phyloP scores from a whole-genome alignment of 2,797 vertebrate species.

The Oreortyx pictus region DNA sequence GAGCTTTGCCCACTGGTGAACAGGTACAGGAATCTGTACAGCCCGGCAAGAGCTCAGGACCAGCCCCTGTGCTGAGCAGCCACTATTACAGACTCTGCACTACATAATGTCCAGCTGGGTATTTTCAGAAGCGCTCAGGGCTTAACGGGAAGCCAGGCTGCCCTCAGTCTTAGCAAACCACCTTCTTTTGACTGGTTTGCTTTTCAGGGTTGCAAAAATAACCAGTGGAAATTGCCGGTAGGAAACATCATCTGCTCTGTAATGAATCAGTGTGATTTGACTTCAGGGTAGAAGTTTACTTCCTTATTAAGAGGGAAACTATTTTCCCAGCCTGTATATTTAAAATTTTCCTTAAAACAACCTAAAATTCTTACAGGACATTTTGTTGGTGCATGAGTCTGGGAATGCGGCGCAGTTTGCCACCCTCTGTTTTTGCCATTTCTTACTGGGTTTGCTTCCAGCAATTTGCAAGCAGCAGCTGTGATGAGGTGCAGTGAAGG shows the following conservation, averaged over 20 bases:
- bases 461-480: slow-evolving; percentile 18
- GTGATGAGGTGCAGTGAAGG: background rate
- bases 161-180: background rate
- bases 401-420: slow-evolving; percentile 34
- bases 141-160: background rate
- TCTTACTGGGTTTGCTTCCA: slow-evolving; percentile 16
- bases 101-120: background rate
- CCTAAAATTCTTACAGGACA: background rate
- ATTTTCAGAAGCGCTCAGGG: background rate
- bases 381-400: slow-evolving; percentile 13
- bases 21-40: too few relatives aligned
- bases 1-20: background rate
- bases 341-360: background rate
- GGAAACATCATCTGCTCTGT: background rate
- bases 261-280: background rate
- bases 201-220: background rate
- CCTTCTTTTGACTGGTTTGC: background rate
- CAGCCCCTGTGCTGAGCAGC: background rate
- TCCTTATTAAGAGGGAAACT: background rate
- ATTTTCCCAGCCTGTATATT: background rate
- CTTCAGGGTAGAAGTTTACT: background rate
- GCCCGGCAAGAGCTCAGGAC: background rate
- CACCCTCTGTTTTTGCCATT: slow-evolving; percentile 62
- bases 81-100: background rate
- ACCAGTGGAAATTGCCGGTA: background rate